Percentiles rank a stretch among this genome's conserved stretches.
These are phyloP conservation scores for Hyposoter dolosus DNA, from an alignment of 2,888 invertebrate species.

Conservation along the genomic window DNA sequence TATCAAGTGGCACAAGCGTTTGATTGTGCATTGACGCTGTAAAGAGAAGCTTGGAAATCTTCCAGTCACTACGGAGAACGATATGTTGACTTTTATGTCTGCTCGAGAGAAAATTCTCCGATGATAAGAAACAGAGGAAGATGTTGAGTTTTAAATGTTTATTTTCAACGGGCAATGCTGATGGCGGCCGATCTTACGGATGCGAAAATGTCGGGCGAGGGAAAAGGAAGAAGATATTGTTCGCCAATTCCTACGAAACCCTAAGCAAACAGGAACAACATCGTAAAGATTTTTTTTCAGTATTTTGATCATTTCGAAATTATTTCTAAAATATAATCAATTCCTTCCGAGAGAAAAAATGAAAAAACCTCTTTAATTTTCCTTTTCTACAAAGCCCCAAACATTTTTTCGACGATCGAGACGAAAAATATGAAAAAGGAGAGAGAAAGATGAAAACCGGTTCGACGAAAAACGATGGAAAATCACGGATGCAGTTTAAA, in stretches of 20 bases:
- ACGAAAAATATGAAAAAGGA: not conserved
- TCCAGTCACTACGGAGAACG: constrained; percentile 60
- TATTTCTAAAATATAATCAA: not conserved
- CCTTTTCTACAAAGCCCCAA: not conserved
- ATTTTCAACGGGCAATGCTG: constrained; percentile 7
- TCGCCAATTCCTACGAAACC: constrained; percentile 3
- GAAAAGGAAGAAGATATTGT: not conserved
- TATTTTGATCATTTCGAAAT: not conserved
- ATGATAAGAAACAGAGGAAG: constrained; percentile 52
- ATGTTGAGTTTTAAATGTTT: constrained; percentile 21
- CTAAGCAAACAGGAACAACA: not conserved
- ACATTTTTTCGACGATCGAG: not conserved
- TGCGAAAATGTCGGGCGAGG: not conserved
- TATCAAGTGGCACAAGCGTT: constrained; percentile 2
- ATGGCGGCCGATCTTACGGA: not conserved
- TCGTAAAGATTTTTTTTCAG: not conserved
- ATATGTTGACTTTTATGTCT: constrained; percentile 64
- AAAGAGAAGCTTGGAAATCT: constrained; percentile 59
- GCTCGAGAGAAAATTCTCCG: constrained; percentile 53
- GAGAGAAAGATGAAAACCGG: not conserved
- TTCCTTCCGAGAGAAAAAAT: no score
- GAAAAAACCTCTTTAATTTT: not conserved
- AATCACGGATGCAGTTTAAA: constrained; percentile 38
- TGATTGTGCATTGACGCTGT: constrained; percentile 16
- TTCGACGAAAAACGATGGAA: constrained; percentile 49